These are phyloP conservation scores for Leptosomus discolor DNA, from an alignment of 2,113 vertebrate genomes.

Conservation along the genomic window DNA sequence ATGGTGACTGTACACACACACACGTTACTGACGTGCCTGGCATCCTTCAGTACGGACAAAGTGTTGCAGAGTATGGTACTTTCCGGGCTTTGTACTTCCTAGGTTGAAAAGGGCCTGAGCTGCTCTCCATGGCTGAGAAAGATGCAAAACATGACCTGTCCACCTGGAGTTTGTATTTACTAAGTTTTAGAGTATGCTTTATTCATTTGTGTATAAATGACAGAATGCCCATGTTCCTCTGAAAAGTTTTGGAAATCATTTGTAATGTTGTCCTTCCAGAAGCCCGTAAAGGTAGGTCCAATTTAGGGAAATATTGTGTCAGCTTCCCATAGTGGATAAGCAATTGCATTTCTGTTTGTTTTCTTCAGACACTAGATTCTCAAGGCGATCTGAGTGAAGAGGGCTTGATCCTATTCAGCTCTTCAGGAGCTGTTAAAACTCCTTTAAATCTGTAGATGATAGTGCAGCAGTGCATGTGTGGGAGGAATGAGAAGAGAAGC, in stretches of 20 bases:
- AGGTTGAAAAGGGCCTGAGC: not conserved
- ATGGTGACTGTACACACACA: rapidly evolving
- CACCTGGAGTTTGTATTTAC: slow-evolving; percentile 11
- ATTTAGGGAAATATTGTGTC: not conserved
- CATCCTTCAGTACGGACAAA: not conserved
- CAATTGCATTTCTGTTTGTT: not conserved
- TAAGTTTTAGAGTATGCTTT: not conserved
- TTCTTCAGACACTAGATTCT: not conserved
- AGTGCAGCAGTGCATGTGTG: not conserved
- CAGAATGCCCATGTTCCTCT: not conserved
- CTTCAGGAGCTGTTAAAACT: not conserved
- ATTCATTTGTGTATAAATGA: not conserved
- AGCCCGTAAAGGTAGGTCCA: not conserved
- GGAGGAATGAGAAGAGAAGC: not conserved
- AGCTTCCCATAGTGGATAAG: not conserved
- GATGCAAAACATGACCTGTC: not conserved
- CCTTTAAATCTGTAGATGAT: not conserved
- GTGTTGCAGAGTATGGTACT: not conserved
- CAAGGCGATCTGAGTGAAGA: not conserved
- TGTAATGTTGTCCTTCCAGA: not conserved
- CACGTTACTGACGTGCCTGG: rapidly evolving
- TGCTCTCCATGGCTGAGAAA: not conserved
- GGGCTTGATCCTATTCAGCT: not conserved
- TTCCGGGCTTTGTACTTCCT: not conserved
- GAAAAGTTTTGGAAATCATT: not conserved